Base-by-base conservation (phyloP, 2,113 vertebrate species). In the Brachyhypopomus gauderio region DNA sequence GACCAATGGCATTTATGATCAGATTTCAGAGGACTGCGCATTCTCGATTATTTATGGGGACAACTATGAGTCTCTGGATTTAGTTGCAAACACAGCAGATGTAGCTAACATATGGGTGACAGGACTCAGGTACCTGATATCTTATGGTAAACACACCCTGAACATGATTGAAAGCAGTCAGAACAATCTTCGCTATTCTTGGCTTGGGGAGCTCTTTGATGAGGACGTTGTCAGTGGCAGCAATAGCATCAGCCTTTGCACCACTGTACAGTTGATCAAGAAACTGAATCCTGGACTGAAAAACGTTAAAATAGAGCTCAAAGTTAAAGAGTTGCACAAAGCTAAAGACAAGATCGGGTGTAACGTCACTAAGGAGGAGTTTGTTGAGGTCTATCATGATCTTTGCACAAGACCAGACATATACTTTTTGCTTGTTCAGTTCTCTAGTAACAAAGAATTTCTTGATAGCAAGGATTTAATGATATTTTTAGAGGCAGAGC, bases 361-460 rank as follows among this genome's bases (percentile, higher is more conserved):
- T 3, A 93, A 95, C 23, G 94, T 99, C 77, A 95, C 92, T 8
- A 95, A 95, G 90, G 96, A 97, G n/a, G 97, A 99, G 83, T 98
- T 99, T 89, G 92, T 96, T n/a, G 97, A 99, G 91, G 95, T 99
- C 88, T 99, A 97, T 92, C 98, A 99, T 72, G 97, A 99, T 36
- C 96, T 99, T 90, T 99, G 97, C 89, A 99, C 97, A 41, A 95
- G 97, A 88, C 98, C 98, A 82, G 98, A 99, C 91, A 98, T 99
- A 84, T 99, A 99, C 90, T 99, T 99, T 89, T 93, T 99, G 80
- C 95, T 99, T 88, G 98, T 99, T 90, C 98, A 99, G 91, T 99
- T 99, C 92, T 99, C 98, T 72, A 99, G 98, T 92, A 99, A 98
- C 96, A 99, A 99, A 90, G 98, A 99, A 87, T 98, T 95, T 89